Evolutionary conservation across 2,113 vertebrate species (phyloP), one percentile per base, ranked within the genome.

Genomic region (Dascyllus trimaculatus): DNA sequence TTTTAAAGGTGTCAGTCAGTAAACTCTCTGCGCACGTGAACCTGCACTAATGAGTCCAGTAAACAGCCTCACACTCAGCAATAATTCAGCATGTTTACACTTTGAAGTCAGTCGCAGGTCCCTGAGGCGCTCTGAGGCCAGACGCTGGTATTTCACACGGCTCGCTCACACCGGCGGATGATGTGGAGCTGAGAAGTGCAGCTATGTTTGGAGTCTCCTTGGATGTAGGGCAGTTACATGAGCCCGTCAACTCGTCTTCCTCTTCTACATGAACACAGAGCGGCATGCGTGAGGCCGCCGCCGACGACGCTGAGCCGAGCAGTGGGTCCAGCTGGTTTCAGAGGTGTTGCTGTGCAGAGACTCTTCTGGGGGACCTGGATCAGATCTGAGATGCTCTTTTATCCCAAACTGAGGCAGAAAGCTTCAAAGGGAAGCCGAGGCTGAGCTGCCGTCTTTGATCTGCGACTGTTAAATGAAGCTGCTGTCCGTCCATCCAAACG

Each of bases 401-500:
- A 75, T 78, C 45, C 48, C 22, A 32, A 60, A 67, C 1, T 11
- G 22, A 75, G 43, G 3, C 57, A 6, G 45, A 9, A 21, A 22
- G 75, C 86, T 59, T 82, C 77, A 88, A 84, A 85, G 68, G 17
- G 65, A 45, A 70, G 29, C 62, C 38, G 53, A 52, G 49, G 40
- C 22, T 2, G 18, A 5, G 62, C 71, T 26, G 35, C 59, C 11
- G 4, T 19, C 43, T 88, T 74, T 86, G 62, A 85, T 85, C 68
- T 71, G 46, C 63, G 57, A 72, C 53, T 75, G 85, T 75, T 83
- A 56, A 89, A 77, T 59, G n/a, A 73, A 74, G 13, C 79, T 49
- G 68, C 78, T 65, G 77, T 56, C 54, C 13, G 21, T 3, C 38
- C 49, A 25, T 56, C 61, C 43, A 10, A 17, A 17, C 26, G 25